Evolutionary conservation across 1,140 invertebrate genomes (phyloP).

Genomic region (Anastrepha ludens): DNA sequence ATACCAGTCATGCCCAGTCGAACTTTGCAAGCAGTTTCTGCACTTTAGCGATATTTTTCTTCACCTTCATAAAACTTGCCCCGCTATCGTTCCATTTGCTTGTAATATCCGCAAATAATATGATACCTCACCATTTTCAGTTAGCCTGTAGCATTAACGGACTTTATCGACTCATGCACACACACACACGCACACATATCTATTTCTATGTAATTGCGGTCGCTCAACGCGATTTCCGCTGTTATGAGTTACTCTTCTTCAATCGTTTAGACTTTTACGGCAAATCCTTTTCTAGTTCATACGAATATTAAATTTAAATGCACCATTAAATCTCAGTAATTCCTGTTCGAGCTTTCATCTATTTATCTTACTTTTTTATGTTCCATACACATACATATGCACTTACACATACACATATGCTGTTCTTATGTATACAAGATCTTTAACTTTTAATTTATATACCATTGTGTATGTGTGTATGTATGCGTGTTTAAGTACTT

Average conservation of each 20-base stretch:
- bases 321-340: conserved; percentile 42
- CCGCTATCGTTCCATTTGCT: too few relatives aligned
- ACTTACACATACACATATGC: neutral
- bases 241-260: neutral
- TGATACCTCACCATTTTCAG: neutral
- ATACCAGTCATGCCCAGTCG: too few relatives aligned
- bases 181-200: neutral
- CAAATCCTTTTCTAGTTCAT: neutral
- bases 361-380: conserved; percentile 5
- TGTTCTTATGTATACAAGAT: neutral
- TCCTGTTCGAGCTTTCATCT: neutral
- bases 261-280: neutral
- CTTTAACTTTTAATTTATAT: neutral
- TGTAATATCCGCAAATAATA: neutral
- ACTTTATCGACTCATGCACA: too few relatives aligned
- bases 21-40: too few relatives aligned
- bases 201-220: neutral
- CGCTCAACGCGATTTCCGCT: neutral
- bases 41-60: too few relatives aligned
- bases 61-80: too few relatives aligned
- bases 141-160: neutral
- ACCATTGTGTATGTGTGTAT: neutral
- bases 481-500: neutral
- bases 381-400: neutral
- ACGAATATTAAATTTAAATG: neutral